Conservation (phyloP, 1,140 invertebrate species). For the Luehdorfia chinensis region DNA sequence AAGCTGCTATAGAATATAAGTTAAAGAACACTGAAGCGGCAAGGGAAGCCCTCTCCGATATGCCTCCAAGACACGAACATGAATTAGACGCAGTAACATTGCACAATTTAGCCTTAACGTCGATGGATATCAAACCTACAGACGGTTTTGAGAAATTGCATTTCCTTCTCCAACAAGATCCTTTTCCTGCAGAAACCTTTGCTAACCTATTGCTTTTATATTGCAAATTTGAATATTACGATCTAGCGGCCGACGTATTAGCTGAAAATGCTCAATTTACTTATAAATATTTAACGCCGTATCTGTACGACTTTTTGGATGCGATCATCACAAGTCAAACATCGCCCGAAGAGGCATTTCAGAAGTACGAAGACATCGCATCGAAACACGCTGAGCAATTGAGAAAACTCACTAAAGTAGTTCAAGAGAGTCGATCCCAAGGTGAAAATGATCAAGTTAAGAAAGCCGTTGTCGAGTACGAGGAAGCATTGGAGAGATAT, state of each 20-base stretch:
- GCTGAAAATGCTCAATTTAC: constrained; percentile 98
- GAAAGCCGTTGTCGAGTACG: constrained; percentile 94
- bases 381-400: constrained; percentile 94
- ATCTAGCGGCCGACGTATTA: constrained; percentile 97
- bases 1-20: constrained; percentile 98
- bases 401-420: constrained; percentile 94
- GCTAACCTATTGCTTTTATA: constrained; percentile 96
- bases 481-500: constrained; percentile 92
- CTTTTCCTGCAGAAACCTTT: constrained; percentile 98
- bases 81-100: constrained; percentile 98
- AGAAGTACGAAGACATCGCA: constrained; percentile 97
- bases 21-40: constrained; percentile 95
- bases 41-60: constrained; percentile 96
- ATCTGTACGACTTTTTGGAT: constrained; percentile 93
- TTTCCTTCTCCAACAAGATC: constrained; percentile 96
- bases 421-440: constrained; percentile 92
- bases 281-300: constrained; percentile 96
- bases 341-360: constrained; percentile 97
- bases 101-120: constrained; percentile 98
- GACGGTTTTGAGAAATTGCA: constrained; percentile 98
- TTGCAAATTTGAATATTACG: constrained; percentile 98
- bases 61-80: constrained; percentile 97
- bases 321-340: constrained; percentile 98
- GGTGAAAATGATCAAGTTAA: constrained; percentile 94
- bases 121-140: constrained; percentile 90